phyloP scores from a whole-genome alignment of 2,797 vertebrate genomes.

The Falco columbarius region DNA sequence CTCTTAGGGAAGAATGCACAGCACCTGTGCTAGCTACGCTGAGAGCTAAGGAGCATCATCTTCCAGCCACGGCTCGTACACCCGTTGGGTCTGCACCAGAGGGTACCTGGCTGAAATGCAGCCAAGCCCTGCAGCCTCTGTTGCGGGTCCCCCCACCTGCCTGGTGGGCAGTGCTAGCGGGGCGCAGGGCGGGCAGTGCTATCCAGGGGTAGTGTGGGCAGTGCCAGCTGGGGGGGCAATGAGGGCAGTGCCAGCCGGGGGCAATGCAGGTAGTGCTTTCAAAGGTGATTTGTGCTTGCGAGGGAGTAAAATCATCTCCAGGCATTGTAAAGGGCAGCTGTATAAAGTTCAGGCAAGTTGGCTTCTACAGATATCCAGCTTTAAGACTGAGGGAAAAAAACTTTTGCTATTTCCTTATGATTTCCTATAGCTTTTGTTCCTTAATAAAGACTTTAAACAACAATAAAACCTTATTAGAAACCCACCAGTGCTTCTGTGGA shows the following conservation, averaged over 20 bases:
- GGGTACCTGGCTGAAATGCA: not conserved
- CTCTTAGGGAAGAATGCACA: not conserved
- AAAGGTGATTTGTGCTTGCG: not conserved
- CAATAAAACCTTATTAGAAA: not conserved
- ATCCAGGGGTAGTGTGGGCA: too few relatives aligned
- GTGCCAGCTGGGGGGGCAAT: too few relatives aligned
- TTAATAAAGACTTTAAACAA: not conserved
- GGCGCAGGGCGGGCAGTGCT: too few relatives aligned
- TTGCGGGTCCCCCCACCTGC: too few relatives aligned
- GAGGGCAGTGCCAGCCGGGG: too few relatives aligned
- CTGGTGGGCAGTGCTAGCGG: too few relatives aligned
- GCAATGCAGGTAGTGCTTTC: not conserved
- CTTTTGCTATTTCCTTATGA: not conserved
- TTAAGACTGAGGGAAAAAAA: not conserved
- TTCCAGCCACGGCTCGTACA: not conserved
- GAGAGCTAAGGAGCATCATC: not conserved
- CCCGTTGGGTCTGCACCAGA: not conserved
- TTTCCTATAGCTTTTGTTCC: not conserved
- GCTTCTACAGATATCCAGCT: not conserved
- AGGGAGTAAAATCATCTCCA: not conserved
- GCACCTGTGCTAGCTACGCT: not conserved
- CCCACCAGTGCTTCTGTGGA: not conserved
- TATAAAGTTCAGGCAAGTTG: not conserved
- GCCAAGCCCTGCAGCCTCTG: too few relatives aligned
- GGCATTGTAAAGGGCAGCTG: not conserved